A percentile compares a stretch with the other conserved stretches of the same genome.
Evolutionary conservation across 2,113 vertebrate species (phyloP).

Genomic region (Nibea coibor): DNA sequence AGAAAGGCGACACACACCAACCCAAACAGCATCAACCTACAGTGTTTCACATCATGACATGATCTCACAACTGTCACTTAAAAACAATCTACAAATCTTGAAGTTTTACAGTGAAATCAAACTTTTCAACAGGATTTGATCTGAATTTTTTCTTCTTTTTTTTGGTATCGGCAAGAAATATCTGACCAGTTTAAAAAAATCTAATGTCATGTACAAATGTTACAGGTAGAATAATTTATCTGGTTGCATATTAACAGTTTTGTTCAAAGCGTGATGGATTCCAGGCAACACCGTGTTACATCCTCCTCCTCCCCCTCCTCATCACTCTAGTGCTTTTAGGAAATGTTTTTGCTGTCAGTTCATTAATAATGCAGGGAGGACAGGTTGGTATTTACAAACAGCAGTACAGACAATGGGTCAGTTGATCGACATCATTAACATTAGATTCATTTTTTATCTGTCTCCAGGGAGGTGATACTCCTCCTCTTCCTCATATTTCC

Average conservation of each 20-base stretch:
- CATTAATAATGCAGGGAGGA: neutral
- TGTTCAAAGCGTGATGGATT: conserved; percentile 2
- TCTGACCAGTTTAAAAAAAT: conserved; percentile 28
- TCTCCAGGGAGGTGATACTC: neutral
- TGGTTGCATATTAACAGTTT: conserved; percentile 54
- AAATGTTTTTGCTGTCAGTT: conserved; percentile 4
- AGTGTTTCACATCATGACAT: conserved; percentile 4
- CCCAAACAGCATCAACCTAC: neutral
- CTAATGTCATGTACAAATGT: conserved; percentile 59
- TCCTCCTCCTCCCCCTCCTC: conserved; percentile 2
- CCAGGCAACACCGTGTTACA: conserved; percentile 63
- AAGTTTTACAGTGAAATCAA: conserved; percentile 1
- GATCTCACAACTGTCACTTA: neutral
- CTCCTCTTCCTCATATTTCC: neutral
- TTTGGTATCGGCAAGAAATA: conserved; percentile 41
- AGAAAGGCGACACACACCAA: conserved; percentile 15
- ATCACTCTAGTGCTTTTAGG: conserved; percentile 22
- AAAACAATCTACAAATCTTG: conserved; percentile 1
- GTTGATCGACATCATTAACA: neutral
- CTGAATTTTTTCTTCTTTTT: conserved; percentile 17
- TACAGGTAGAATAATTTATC: conserved; percentile 67
- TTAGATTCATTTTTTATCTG: neutral
- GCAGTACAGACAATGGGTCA: conserved; percentile 27
- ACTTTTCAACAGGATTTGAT: conserved; percentile 15
- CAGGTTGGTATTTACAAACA: conserved; percentile 13